Conservation (phyloP, 2,888 invertebrate genomes). For the Diachrysia chrysitis region DNA sequence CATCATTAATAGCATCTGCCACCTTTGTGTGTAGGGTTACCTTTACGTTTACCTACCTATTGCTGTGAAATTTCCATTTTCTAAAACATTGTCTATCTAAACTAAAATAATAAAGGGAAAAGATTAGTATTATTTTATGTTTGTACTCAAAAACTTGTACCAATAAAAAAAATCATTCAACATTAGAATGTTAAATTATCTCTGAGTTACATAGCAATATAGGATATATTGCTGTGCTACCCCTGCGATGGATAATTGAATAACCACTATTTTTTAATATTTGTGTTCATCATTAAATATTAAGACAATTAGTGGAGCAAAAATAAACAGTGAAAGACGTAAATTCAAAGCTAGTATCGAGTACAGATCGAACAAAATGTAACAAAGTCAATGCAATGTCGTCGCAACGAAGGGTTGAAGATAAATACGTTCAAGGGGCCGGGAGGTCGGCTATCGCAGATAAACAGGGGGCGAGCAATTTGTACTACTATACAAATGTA, state of each 20-base stretch:
- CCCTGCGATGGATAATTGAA: no score
- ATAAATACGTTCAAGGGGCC: constrained; percentile 83
- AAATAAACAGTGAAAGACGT: constrained; percentile 26
- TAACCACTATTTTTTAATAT: no score
- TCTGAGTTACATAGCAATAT: no score
- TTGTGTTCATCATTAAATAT: neutral
- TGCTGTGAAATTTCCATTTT: neutral
- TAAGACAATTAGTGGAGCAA: constrained; percentile 18
- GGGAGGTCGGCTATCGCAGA: constrained; percentile 73
- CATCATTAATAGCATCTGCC: constrained; percentile 17
- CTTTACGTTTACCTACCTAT: neutral
- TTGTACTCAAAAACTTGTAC: no score
- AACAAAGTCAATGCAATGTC: constrained; percentile 83
- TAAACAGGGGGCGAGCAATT: constrained; percentile 87
- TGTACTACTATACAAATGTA: constrained; percentile 85
- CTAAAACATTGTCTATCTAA: no score
- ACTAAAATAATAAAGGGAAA: no score
- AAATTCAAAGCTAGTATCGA: constrained; percentile 58
- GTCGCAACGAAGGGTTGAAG: constrained; percentile 81
- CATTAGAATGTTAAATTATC: no score
- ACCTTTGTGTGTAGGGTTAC: neutral
- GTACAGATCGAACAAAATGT: constrained; percentile 73
- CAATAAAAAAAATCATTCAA: no score
- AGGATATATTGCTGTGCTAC: no score
- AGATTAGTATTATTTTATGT: no score